phyloP scores from a whole-genome alignment of 30 jellyfish, hydroid and myxozoan genomes.

The Chrysaora quinquecirrha region DNA sequence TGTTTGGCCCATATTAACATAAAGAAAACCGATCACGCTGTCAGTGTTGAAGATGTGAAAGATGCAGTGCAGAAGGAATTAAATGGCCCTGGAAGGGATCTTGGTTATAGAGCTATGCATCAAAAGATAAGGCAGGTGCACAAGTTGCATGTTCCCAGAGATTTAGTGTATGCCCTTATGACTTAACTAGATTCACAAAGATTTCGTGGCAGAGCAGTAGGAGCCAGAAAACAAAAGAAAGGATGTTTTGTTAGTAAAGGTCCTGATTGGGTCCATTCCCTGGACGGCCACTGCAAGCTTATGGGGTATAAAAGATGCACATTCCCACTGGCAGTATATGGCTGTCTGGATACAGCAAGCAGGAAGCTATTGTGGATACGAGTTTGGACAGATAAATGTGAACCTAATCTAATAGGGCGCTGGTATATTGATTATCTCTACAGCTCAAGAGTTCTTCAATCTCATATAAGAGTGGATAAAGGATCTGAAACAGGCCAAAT shows the following conservation, averaged over 20 bases:
- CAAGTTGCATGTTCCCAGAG: constrained; percentile 7
- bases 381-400: constrained; percentile 15
- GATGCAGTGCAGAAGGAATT: constrained; percentile 7
- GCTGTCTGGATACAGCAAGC: constrained; percentile 12
- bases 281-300: constrained; percentile 44
- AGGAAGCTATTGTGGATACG: constrained; percentile 19
- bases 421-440: constrained; percentile 27
- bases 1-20: background rate
- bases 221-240: background rate
- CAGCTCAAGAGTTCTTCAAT: background rate
- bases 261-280: constrained; percentile 30
- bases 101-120: constrained; percentile 14
- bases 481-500: constrained; percentile 28
- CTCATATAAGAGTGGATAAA: constrained; percentile 5
- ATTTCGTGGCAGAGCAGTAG: constrained; percentile 1
- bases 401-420: constrained; percentile 33
- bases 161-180: constrained; percentile 1
- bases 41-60: constrained; percentile 4
- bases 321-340: constrained; percentile 46
- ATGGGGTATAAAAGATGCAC: constrained; percentile 34
- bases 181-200: background rate
- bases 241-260: constrained; percentile 13
- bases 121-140: constrained; percentile 13
- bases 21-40: background rate
- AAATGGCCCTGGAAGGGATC: constrained; percentile 9